Evolutionary conservation across 2,113 vertebrate genomes (phyloP), one percentile per base, ranked within the genome.

Genomic region (Apistogramma diplotaenia): DNA sequence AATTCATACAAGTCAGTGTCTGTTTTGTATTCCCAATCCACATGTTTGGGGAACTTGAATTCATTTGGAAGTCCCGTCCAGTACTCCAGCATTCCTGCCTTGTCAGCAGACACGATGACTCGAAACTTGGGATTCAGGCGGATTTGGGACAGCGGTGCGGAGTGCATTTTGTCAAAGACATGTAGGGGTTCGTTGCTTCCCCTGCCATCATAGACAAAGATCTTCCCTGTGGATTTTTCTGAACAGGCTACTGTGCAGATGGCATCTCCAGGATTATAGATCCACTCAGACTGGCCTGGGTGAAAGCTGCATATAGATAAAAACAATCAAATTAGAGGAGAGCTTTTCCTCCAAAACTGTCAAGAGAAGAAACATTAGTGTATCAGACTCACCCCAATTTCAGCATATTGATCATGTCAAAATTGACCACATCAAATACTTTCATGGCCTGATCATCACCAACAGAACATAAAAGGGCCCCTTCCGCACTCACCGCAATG

Each of bases 341-440:
- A 70, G 29, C 16, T 51, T 70, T 19, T 43, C 10, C 70, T 37
- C 31, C n/a, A 37, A 55, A n/a, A 49, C 16, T 29, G 49, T 49
- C 3, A 49, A 18, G 23, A 49, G 23, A 19, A 70, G 46, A 70
- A 70, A 49, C 23, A 2, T 67, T 29, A 67, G 4, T 70, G 40
- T 29, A 6, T 49, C 11, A 21, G 67, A 94, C 95, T 95, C 93
- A 99, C 98, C 97, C 97, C 89, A 99, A 93, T 87, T 97, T 99
- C 81, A 99, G 94, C 98, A 99, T 99, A 86, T 99, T 99, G 94
- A 99, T 99, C 98, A 99, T 99, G 94, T 99, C 98, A 85, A 99
- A 99, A 94, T 99, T 99, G 83, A 99, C 97, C 1, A 99, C 97
- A 83, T 99, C 98, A 90, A 99, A 99, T 1, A 99, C 97, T 87